These are phyloP conservation scores for Peromyscus nudipes DNA, from an alignment of 2,797 vertebrate genomes.

Conservation along the genomic window DNA sequence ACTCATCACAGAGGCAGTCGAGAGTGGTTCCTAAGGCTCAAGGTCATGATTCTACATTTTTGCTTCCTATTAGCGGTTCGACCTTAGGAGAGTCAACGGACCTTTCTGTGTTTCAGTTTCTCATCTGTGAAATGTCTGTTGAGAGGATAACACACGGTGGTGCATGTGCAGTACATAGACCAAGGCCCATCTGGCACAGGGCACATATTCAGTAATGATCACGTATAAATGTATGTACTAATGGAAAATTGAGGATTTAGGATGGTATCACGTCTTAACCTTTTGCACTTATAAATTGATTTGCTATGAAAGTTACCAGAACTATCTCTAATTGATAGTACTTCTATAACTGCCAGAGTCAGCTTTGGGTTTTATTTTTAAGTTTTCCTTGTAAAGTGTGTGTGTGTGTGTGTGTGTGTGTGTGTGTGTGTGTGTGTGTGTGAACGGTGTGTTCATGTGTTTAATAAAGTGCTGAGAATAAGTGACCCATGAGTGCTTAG, in stretches of 20 bases:
- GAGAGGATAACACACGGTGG: neutral
- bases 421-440: neutral
- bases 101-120: neutral
- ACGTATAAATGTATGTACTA: neutral
- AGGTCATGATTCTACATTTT: neutral
- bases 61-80: neutral
- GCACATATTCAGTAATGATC: neutral
- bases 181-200: neutral
- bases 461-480: neutral
- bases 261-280: neutral
- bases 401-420: neutral
- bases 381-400: conserved; percentile 29
- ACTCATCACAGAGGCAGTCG: neutral
- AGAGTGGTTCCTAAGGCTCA: neutral
- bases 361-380: conserved; percentile 30
- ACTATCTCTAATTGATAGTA: neutral
- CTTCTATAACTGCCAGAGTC: neutral
- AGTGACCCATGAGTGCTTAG: neutral
- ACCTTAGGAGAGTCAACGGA: neutral
- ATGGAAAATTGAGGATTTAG: conserved; percentile 7
- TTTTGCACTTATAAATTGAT: conserved; percentile 36
- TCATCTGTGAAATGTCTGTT: neutral
- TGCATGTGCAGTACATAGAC: neutral
- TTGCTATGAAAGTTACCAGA: neutral
- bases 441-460: neutral